Base-by-base conservation (phyloP, 2,888 invertebrate genomes). In the Sylvicola cinctus region DNA sequence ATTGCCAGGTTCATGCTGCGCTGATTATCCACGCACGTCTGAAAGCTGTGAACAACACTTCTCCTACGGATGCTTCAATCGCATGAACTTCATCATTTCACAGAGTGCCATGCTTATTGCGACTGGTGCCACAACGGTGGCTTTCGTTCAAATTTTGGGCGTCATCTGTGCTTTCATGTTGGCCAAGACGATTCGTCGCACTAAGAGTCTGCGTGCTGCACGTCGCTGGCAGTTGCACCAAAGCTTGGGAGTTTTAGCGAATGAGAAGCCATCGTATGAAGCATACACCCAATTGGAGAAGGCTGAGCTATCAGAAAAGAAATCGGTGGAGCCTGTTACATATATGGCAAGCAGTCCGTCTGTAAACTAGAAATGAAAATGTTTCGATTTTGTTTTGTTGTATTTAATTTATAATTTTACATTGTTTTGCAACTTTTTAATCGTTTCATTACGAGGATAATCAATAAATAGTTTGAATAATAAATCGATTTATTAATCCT, bases 141-240 rank as follows among this genome's bases (percentile, higher is more conserved):
- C 77, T 6, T 70, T 80, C 45, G 76, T 81, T 40, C 80, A 81
- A 81, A 60, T 88, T 30, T 65, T 88, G 46, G 90, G 88, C 42
- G 77, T 90, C 33, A 65, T 85, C 40, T 85, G 90, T 51, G 83
- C 91, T 2, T 80, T 83, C 54, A 80, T 84, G 60, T 61, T 93
- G 54, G 88, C 85, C 38, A 74, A 77, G 49, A 76, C 84, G 3
- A 78, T 93, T 49, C 74, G 80, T 38, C 68, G 69, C 40, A 70
- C 79, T 39, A 81, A 81, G 53, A 69, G 71, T 1, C 71, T 76
- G 44, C 68, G 73, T 27, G 74, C 74, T 47, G 68, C 72, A 36
- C 66, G 74, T 34, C 67, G 69, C 34, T 75, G 74, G 69, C 74
- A 79, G 52, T 43, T 58, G 14, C 58, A 58, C 36, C 57, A 58